Conservation (phyloP, 2,113 vertebrate genomes). For the Aegypius monachus region DNA sequence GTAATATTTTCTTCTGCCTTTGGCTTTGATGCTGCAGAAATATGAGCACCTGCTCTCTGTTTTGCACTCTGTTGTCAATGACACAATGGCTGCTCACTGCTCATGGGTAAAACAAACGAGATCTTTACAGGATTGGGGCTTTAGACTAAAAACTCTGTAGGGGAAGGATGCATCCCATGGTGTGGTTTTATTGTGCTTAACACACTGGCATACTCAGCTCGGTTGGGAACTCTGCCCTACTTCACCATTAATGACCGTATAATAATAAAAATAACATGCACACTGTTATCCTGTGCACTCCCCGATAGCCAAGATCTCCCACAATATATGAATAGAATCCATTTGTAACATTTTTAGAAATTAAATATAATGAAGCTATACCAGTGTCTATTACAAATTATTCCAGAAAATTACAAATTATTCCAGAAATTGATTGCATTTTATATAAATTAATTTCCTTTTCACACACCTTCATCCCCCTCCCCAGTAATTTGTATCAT, state of each 20-base stretch:
- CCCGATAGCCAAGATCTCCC: neutral
- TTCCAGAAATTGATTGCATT: slow-evolving; percentile 28
- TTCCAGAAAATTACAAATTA: slow-evolving; percentile 3
- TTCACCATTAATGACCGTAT: neutral
- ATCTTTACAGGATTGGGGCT: neutral
- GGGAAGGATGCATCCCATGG: neutral
- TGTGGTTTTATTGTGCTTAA: neutral
- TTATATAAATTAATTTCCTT: slow-evolving; percentile 43
- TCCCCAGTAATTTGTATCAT: neutral
- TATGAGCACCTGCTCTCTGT: neutral
- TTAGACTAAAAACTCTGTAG: neutral
- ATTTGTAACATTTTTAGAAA: slow-evolving; percentile 4
- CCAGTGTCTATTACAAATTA: neutral
- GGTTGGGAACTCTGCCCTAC: neutral
- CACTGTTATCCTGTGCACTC: neutral
- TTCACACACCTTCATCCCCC: neutral
- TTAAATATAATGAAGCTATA: neutral
- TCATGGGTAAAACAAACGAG: neutral
- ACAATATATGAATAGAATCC: neutral
- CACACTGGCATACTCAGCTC: neutral
- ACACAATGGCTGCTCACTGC: neutral
- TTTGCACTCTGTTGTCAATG: neutral
- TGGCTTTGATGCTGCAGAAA: neutral
- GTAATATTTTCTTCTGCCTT: neutral
- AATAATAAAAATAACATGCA: neutral